Percentiles rank a stretch among this genome's conserved stretches.
Evolutionary conservation across 2,888 invertebrate genomes (phyloP).

Genomic region (Caenorhabditis plicata): DNA sequence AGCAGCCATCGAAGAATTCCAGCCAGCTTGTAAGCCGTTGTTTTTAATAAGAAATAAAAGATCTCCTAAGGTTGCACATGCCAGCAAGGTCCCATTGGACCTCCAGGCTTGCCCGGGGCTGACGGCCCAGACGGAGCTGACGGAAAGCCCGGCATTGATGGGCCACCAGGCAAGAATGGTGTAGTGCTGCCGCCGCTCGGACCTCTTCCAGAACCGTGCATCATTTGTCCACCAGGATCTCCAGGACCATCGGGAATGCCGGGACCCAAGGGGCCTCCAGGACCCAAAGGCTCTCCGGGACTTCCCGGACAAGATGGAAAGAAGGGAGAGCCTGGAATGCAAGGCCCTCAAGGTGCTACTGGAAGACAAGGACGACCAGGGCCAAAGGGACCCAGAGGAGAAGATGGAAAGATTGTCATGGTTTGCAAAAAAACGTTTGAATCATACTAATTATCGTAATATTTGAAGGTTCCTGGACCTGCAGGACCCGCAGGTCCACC

Average conservation of each 20-base stretch:
- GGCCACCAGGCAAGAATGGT: conserved; percentile 38
- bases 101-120: conserved; percentile 45
- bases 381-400: conserved; percentile 44
- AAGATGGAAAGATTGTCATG: conserved; percentile 45
- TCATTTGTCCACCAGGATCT: conserved; percentile 62
- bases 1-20: conserved; percentile 37
- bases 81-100: conserved; percentile 43
- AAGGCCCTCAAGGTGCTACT: conserved; percentile 57
- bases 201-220: conserved; percentile 54
- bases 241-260: conserved; percentile 57
- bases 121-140: conserved; percentile 45
- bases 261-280: conserved; percentile 59
- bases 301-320: conserved; percentile 57
- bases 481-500: conserved; percentile 43
- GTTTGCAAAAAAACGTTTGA: conserved; percentile 8
- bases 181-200: conserved; percentile 36
- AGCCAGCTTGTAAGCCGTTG: conserved; percentile 8
- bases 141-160: conserved; percentile 43
- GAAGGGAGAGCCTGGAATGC: conserved; percentile 59
- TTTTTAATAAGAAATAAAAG: not conserved
- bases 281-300: conserved; percentile 51
- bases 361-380: conserved; percentile 49
- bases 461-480: conserved; percentile 42
- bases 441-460: not conserved
- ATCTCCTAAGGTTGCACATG: conserved; percentile 36